Percentiles rank a stretch among this genome's conserved stretches.
Conservation (phyloP, 1,140 invertebrate species). For the Lineus longissimus region DNA sequence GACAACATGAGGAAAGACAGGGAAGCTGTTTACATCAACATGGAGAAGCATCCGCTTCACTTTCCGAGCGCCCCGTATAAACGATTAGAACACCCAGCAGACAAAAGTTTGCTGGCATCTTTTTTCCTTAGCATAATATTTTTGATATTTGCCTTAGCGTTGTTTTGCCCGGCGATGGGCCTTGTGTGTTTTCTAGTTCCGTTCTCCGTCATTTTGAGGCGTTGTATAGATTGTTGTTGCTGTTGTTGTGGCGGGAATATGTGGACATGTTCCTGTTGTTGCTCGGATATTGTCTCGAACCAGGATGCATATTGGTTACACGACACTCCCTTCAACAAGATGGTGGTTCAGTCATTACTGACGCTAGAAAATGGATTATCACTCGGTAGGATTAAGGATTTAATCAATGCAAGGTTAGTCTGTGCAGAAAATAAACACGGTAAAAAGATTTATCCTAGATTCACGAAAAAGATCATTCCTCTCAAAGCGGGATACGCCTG, state of each 20-base stretch:
- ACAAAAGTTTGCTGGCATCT: slow-evolving; percentile 51
- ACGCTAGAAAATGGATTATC: slow-evolving; percentile 56
- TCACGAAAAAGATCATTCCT: slow-evolving; percentile 53
- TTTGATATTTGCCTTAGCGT: slow-evolving; percentile 47
- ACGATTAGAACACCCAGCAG: slow-evolving; percentile 52
- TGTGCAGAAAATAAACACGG: slow-evolving; percentile 49
- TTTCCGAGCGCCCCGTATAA: slow-evolving; percentile 39
- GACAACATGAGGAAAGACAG: too few species aligned
- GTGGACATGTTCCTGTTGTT: slow-evolving; percentile 32
- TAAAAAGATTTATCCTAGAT: slow-evolving; percentile 54
- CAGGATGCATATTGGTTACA: slow-evolving; percentile 57
- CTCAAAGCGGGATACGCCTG: slow-evolving; percentile 56
- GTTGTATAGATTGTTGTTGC: slow-evolving; percentile 28
- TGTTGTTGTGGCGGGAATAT: slow-evolving; percentile 30
- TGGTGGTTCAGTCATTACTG: slow-evolving; percentile 57
- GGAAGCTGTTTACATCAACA: neutral
- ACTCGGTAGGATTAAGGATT: slow-evolving; percentile 51
- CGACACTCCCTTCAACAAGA: slow-evolving; percentile 41
- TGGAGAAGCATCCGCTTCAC: neutral
- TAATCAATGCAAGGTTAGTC: slow-evolving; percentile 55
- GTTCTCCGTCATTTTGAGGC: slow-evolving; percentile 46
- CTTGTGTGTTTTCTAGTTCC: slow-evolving; percentile 41
- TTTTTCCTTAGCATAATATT: slow-evolving; percentile 47
- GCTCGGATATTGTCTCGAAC: slow-evolving; percentile 41
- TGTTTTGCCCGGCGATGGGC: slow-evolving; percentile 39